These are phyloP conservation scores for Perdita meconis DNA, from an alignment of 2,888 invertebrate genomes.

Conservation along the genomic window DNA sequence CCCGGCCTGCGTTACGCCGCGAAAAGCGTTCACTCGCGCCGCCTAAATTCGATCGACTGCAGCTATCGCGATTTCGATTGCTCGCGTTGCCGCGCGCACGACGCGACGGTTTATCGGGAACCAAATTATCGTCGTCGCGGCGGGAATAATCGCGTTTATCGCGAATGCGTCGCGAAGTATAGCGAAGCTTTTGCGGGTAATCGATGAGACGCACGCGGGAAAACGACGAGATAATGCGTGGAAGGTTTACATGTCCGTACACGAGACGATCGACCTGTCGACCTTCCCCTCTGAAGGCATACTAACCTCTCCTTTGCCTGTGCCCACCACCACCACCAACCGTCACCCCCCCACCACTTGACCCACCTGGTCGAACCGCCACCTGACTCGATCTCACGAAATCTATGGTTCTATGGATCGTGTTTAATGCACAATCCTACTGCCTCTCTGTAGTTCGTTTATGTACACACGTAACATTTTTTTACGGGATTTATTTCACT, in stretches of 20 bases:
- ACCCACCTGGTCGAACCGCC: constrained; percentile 74
- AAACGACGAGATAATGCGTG: background rate
- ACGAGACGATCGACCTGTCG: constrained; percentile 68
- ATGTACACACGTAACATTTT: background rate
- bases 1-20: constrained; percentile 36
- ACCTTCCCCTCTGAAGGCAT: constrained; percentile 71
- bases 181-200: background rate
- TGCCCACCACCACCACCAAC: constrained; percentile 57
- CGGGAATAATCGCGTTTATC: background rate
- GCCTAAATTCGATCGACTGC: constrained; percentile 46
- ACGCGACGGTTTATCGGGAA: background rate
- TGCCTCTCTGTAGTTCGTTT: background rate
- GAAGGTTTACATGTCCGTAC: constrained; percentile 1
- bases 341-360: constrained; percentile 64
- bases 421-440: constrained; percentile 42
- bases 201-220: background rate
- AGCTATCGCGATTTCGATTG: constrained; percentile 15
- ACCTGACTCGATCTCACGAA: constrained; percentile 75
- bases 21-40: constrained; percentile 47
- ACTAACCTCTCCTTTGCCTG: constrained; percentile 67
- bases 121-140: background rate
- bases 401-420: constrained; percentile 63
- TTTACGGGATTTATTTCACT: background rate
- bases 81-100: background rate
- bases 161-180: background rate